These are phyloP conservation scores for Brachionus plicatilis DNA, from an alignment of 1,140 invertebrate genomes.

Conservation along the genomic window DNA sequence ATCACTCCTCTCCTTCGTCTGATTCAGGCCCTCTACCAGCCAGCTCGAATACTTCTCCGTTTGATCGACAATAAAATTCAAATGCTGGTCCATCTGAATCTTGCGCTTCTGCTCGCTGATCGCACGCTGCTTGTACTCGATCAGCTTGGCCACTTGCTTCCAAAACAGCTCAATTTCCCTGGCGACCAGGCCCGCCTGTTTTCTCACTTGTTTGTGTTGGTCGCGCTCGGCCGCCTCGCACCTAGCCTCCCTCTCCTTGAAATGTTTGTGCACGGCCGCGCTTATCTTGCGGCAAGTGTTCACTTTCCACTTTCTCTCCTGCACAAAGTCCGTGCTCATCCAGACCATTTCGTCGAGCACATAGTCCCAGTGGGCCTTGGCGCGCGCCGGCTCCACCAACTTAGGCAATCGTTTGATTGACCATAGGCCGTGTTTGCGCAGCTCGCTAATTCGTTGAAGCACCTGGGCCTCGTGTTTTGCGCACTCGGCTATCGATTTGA, in stretches of 20 bases:
- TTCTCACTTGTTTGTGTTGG: slow-evolving; percentile 74
- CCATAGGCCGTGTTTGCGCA: slow-evolving; percentile 78
- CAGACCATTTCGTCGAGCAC: slow-evolving; percentile 96
- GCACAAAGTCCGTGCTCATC: slow-evolving; percentile 91
- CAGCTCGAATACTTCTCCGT: slow-evolving; percentile 86
- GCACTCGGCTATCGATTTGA: background rate
- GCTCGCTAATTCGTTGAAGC: slow-evolving; percentile 76
- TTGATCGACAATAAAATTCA: slow-evolving; percentile 96
- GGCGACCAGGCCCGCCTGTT: slow-evolving; percentile 79
- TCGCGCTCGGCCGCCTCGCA: slow-evolving; percentile 84
- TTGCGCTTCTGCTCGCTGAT: slow-evolving; percentile 88
- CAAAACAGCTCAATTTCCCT: slow-evolving; percentile 92
- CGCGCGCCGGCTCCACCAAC: slow-evolving; percentile 76
- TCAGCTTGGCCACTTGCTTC: slow-evolving; percentile 89
- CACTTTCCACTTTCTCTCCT: slow-evolving; percentile 96
- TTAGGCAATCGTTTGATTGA: slow-evolving; percentile 82
- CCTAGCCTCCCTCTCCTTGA: slow-evolving; percentile 82
- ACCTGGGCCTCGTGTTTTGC: slow-evolving; percentile 73
- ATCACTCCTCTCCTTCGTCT: slow-evolving; percentile 16
- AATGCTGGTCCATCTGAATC: slow-evolving; percentile 87
- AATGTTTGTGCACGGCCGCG: slow-evolving; percentile 85
- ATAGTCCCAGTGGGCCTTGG: slow-evolving; percentile 97
- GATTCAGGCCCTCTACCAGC: slow-evolving; percentile 55
- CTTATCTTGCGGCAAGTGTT: slow-evolving; percentile 76
- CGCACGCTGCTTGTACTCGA: slow-evolving; percentile 87